Conservation (phyloP, 2,888 invertebrate genomes). For the Mesoligia furuncula region DNA sequence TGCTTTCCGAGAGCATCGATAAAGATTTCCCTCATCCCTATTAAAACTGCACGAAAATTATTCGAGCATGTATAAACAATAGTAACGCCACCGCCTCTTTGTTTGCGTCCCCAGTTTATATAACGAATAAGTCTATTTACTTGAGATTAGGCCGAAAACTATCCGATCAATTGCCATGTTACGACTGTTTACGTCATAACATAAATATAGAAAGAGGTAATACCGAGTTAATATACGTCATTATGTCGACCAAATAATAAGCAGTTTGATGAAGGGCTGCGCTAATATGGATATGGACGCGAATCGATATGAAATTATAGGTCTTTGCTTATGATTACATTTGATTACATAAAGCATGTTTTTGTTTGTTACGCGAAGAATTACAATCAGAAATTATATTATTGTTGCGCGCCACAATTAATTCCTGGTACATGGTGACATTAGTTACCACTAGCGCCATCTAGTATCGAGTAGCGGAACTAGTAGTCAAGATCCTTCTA, state of each 20-base stretch:
- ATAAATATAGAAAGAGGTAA: constrained; percentile 42
- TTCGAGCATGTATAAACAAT: constrained; percentile 17
- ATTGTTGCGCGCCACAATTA: too few relatives aligned
- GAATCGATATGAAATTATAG: constrained; percentile 19
- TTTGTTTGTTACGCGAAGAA: not conserved
- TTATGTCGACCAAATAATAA: constrained; percentile 37
- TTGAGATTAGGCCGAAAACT: constrained; percentile 70
- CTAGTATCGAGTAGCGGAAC: too few relatives aligned
- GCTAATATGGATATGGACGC: not conserved
- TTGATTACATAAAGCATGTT: not conserved
- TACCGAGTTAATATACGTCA: constrained; percentile 54
- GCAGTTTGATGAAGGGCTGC: constrained; percentile 23
- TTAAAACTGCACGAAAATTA: not conserved
- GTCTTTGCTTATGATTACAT: not conserved
- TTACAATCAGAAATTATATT: not conserved
- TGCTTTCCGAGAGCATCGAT: not conserved
- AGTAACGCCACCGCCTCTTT: constrained; percentile 42
- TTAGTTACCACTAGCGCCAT: too few relatives aligned
- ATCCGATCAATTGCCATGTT: constrained; percentile 70
- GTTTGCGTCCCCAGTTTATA: constrained; percentile 60
- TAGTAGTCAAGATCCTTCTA: too few relatives aligned
- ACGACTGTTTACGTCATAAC: constrained; percentile 65
- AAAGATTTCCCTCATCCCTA: not conserved
- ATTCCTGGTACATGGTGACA: too few relatives aligned
- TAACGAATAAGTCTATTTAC: constrained; percentile 68